phyloP scores from a whole-genome alignment of 2,888 invertebrate species.

The Leucania comma region DNA sequence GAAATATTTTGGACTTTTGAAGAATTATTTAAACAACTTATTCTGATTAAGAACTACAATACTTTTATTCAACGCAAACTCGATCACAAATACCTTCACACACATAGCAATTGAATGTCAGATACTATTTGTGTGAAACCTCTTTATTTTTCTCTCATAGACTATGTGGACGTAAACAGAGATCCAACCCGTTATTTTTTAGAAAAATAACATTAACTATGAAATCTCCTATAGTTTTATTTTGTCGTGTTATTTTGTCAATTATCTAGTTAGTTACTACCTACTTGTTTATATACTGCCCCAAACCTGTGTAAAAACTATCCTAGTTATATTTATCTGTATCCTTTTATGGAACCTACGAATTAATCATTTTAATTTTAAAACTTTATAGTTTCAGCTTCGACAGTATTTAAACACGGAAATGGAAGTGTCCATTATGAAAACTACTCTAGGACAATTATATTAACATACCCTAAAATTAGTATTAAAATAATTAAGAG shows the following conservation, averaged over 20 bases:
- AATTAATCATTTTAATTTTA: background rate
- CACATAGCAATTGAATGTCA: conserved; percentile 13
- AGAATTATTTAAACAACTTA: conserved; percentile 18
- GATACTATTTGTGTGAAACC: conserved; percentile 30
- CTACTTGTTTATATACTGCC: conserved; percentile 43
- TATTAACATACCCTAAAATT: conserved; percentile 21
- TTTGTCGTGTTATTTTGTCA: conserved; percentile 43
- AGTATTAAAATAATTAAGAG: conserved; percentile 12
- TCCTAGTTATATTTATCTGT: background rate
- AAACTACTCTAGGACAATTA: conserved; percentile 35
- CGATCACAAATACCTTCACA: conserved; percentile 28
- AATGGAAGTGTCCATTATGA: conserved; percentile 31
- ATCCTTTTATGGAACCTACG: conserved; percentile 7
- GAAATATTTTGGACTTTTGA: conserved; percentile 47
- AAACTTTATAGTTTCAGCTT: background rate
- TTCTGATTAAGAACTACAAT: conserved; percentile 14
- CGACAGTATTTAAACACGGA: conserved; percentile 45
- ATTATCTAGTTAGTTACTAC: conserved; percentile 25
- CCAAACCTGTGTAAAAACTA: background rate
- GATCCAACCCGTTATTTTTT: conserved; percentile 71
- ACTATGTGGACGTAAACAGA: conserved; percentile 75
- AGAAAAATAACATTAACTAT: conserved; percentile 70
- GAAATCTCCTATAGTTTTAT: conserved; percentile 47
- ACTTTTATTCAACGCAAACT: conserved; percentile 55
- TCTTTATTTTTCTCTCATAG: conserved; percentile 22